Conservation (phyloP, 23 tunicate genomes). For the Trididemnum miniatum region DNA sequence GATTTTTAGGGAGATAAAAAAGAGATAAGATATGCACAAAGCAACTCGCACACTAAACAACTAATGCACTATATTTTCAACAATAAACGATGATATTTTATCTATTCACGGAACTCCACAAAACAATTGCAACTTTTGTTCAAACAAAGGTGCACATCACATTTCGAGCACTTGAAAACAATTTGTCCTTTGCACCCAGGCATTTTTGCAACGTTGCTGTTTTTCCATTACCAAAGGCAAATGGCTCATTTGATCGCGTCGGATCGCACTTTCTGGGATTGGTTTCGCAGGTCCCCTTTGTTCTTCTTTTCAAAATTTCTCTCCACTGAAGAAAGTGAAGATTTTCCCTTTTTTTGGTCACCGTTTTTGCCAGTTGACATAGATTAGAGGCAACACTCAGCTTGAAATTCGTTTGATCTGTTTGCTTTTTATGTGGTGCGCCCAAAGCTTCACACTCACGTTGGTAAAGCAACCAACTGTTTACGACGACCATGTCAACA, state of each 20-base stretch:
- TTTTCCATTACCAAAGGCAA: constrained; percentile 5
- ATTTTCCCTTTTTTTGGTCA: not conserved
- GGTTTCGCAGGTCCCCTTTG: constrained; percentile 5
- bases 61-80: too few species aligned
- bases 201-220: too few species aligned
- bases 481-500: not conserved
- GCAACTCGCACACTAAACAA: too few species aligned
- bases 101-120: too few species aligned
- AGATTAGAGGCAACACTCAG: not conserved
- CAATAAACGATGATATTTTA: too few species aligned
- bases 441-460: constrained; percentile 13
- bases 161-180: too few species aligned
- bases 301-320: not conserved
- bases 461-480: constrained; percentile 9
- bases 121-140: too few species aligned
- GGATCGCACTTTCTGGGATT: not conserved
- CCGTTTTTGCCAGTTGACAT: not conserved
- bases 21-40: too few species aligned
- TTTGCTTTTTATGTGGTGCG: not conserved
- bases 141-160: too few species aligned
- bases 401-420: not conserved
- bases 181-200: too few species aligned
- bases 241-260: constrained; percentile 2
- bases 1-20: too few species aligned
- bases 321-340: not conserved